Conservation (phyloP, 2,888 invertebrate genomes). For the Eulithis testata region DNA sequence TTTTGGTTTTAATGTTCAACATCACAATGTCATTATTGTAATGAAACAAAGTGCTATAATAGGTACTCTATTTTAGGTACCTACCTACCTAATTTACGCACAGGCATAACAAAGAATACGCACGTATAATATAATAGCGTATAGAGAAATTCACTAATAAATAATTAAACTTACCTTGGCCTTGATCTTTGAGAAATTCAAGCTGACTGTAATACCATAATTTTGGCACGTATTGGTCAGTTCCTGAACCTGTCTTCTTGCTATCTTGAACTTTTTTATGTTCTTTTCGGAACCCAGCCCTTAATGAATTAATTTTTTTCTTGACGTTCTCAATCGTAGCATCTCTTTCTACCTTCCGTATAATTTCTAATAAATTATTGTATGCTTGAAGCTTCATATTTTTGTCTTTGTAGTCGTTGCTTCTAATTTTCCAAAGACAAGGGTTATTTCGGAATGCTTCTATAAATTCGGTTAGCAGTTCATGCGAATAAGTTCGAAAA, state of each 20-base stretch:
- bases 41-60: constrained; percentile 27
- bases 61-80: constrained; percentile 30
- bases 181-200: constrained; percentile 35
- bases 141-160: constrained; percentile 32
- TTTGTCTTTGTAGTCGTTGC: constrained; percentile 37
- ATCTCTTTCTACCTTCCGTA: constrained; percentile 35
- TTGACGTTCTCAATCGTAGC: constrained; percentile 32
- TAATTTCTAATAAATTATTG: constrained; percentile 33
- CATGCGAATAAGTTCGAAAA: constrained; percentile 39
- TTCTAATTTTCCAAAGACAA: constrained; percentile 39
- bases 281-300: constrained; percentile 35
- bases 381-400: constrained; percentile 33
- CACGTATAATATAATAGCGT: constrained; percentile 31
- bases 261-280: constrained; percentile 36
- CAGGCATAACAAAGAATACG: constrained; percentile 29
- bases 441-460: too few species aligned
- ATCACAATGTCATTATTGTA: constrained; percentile 31
- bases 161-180: constrained; percentile 31
- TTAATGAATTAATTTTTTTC: constrained; percentile 19
- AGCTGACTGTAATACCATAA: constrained; percentile 33
- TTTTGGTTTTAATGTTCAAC: constrained; percentile 25
- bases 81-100: constrained; percentile 31
- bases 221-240: constrained; percentile 36
- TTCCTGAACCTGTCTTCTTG: constrained; percentile 36
- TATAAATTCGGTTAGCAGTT: too few species aligned